Base-by-base conservation (phyloP, 2,888 invertebrate species). In the Nineta flava region DNA sequence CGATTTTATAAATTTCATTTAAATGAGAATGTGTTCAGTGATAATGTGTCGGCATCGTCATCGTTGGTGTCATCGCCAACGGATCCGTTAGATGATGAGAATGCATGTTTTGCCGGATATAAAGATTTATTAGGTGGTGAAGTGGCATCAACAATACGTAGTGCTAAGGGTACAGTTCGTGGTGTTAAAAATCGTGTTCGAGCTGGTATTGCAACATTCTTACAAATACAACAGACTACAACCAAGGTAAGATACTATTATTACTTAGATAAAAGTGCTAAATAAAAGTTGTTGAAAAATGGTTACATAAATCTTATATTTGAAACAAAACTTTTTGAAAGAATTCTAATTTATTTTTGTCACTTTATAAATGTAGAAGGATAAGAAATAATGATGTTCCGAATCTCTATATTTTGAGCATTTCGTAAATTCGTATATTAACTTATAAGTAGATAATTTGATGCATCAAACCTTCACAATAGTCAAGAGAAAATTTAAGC, bases 151-250 rank as follows among this genome's bases (percentile, higher is more conserved):
- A 86, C 90, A 50, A 93, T 95, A 61, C 76, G 85, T 56, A 93
- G 94, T 70, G 82, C 87, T 49, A 88, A 87, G 64, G 94, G 94
- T 46, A 93, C 93, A 10, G 87, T 95, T 57, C 79, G 94, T 45
- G 94, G 94, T 53, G 90, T 94, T 54, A 91, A 88, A 71, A 94
- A 95, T 71, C 78, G 93, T 58, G 94, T 95, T 51, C 74, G 93
- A 56, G 92, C 92, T 55, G 94, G 94, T 54, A 93, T 95, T 60
- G 91, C 90, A 46, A 93, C 93, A n/a, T 94, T 94, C 69, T 75
- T 91, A 53, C 87, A 88, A 64, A 82, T 87, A 61, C 85, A 83
- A 62, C 77, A 75, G 58, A 77, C 82, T 48, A 77, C 79, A 52
- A 26, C 15, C 54, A 91, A 88, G 85, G 91, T 91, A 70, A 26